Base-by-base conservation (phyloP, 2,797 vertebrate genomes). In the Cyclopterus lumpus region DNA sequence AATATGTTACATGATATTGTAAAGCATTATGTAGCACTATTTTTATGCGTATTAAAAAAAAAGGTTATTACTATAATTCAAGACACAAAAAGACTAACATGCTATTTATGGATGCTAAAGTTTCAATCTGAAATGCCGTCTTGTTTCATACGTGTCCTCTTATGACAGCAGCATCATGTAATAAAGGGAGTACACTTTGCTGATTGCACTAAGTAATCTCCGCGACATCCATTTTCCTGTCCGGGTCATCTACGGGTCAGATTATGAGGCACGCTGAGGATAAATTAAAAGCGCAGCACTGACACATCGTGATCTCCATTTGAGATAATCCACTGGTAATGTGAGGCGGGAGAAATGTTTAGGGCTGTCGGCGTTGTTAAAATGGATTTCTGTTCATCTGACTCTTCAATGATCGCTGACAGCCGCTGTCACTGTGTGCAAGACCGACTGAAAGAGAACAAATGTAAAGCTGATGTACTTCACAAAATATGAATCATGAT, bases 281-380 rank as follows among this genome's bases (percentile, higher is more conserved):
- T 80, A 91, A 88, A 87, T 88, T 82, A 91, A 91, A 92, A 92
- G 83, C 76, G 63, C 76, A 82, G 76, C 77, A 51, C 70, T 81
- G 81, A 89, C 79, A 80, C 73, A 22, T 84, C 34, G 86, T 89
- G 85, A 90, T 91, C 85, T 91, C 44, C 34, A 70, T 46, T 73
- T 73, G 11, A 80, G 76, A 88, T 93, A 88, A 91, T 89, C 85
- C 78, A 60, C 75, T 80, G 70, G 38, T 75, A 88, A 82, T 82
- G 59, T 80, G 81, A 81, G 73, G 82, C 48, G 48, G 38, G 40
- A 86, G 44, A 86, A 42, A 75, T 53, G 59, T 75, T 84, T 64
- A 83, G 79, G 46, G 57, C 75, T 73, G 83, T 68, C 73, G 60
- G 49, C 62, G 32, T 67, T 71, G 72, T 70, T 74, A 40, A 55